Evolutionary conservation across 2,113 vertebrate genomes (phyloP).

Genomic region (Eubucco bourcierii): DNA sequence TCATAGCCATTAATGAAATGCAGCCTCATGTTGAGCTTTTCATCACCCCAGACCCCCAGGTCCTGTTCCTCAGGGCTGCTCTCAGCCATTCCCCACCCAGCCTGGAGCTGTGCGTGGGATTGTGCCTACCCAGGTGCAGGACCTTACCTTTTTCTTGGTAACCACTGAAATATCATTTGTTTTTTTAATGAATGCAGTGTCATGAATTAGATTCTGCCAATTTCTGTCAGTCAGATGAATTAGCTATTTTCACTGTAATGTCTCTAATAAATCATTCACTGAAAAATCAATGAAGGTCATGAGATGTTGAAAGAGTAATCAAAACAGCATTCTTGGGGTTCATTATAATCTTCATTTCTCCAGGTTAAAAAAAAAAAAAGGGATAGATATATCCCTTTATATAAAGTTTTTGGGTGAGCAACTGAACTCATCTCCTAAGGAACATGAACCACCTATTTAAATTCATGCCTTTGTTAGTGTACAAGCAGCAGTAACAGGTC

Average conservation of each 20-base stretch:
- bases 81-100: too few relatives aligned
- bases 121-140: too few relatives aligned
- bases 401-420: conserved; percentile 22
- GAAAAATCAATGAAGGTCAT: not conserved
- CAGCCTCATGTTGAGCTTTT: too few relatives aligned
- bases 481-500: not conserved
- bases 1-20: not conserved
- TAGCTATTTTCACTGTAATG: not conserved
- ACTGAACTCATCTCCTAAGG: not conserved
- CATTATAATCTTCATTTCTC: conserved; percentile 2
- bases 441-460: not conserved
- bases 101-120: too few relatives aligned
- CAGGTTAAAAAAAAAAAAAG: not conserved
- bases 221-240: not conserved
- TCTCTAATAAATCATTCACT: not conserved
- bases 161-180: not conserved
- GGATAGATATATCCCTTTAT: not conserved
- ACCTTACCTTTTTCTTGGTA: not conserved
- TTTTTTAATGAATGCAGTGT: not conserved
- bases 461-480: not conserved
- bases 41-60: too few relatives aligned
- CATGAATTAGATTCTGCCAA: not conserved
- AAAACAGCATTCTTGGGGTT: not conserved
- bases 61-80: too few relatives aligned
- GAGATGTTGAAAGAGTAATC: not conserved